These are phyloP conservation scores for Antheraea assamensis DNA, from an alignment of 2,888 invertebrate species.

Conservation along the genomic window DNA sequence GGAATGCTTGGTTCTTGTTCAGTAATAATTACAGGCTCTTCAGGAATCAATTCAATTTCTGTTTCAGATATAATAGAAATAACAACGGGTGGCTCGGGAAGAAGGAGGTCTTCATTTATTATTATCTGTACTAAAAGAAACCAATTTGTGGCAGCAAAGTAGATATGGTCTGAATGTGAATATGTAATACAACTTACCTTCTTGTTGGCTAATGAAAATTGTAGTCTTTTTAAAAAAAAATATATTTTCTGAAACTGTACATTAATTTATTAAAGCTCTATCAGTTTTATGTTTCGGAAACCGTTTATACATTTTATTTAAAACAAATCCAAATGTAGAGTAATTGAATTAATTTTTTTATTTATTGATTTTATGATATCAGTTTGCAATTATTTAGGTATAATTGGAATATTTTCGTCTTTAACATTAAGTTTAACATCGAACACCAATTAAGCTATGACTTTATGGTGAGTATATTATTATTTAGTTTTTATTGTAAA, in stretches of 20 bases:
- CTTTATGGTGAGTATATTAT: too few species aligned
- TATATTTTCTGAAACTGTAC: background rate
- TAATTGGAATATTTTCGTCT: too few species aligned
- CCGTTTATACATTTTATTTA: background rate
- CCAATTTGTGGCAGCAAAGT: background rate
- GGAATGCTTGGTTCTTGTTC: slow-evolving; percentile 11
- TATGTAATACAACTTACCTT: slow-evolving; percentile 3
- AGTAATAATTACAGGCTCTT: background rate
- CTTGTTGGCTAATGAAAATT: background rate
- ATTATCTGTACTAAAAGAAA: background rate
- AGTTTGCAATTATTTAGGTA: background rate
- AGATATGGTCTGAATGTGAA: background rate
- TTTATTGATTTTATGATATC: background rate
- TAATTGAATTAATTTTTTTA: background rate
- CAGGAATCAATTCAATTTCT: background rate
- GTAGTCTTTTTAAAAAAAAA: background rate
- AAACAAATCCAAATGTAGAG: background rate
- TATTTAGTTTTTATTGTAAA: too few species aligned
- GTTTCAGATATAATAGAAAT: background rate
- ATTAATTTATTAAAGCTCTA: background rate
- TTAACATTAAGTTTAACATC: too few species aligned
- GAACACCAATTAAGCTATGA: too few species aligned
- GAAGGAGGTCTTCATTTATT: slow-evolving; percentile 10
- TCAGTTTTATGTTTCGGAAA: background rate
- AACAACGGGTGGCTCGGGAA: slow-evolving; percentile 5